Conservation (phyloP, 2,797 vertebrate genomes). For the Lepus oiostolus region DNA sequence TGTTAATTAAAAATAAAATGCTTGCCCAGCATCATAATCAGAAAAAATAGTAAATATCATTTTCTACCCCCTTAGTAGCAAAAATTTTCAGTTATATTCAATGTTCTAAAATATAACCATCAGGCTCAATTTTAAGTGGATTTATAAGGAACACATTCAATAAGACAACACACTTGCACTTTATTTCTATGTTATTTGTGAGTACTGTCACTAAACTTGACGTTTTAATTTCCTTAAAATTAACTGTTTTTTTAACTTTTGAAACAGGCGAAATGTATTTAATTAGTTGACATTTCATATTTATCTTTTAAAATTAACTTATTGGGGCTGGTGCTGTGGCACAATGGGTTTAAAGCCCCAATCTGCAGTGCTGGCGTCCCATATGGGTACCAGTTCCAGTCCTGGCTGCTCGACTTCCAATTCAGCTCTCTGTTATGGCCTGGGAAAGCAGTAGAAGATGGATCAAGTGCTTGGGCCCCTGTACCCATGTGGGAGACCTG, state of each 20-base stretch:
- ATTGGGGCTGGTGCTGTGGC: no score
- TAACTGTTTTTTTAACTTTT: neutral
- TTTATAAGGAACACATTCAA: neutral
- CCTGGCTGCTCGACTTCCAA: no score
- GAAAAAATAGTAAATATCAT: neutral
- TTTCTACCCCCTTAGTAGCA: neutral
- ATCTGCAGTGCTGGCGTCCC: no score
- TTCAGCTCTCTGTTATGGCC: no score
- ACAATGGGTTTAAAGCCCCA: no score
- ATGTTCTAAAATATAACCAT: constrained; percentile 24
- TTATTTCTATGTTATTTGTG: neutral
- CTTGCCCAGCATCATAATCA: no score
- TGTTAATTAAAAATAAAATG: no score
- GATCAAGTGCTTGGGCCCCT: no score
- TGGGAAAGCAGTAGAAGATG: no score
- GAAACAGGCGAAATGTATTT: neutral
- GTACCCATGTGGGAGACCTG: no score
- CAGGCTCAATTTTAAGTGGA: neutral
- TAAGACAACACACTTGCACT: neutral
- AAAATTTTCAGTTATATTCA: neutral
- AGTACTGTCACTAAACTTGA: neutral
- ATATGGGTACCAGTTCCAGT: no score
- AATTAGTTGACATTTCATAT: neutral
- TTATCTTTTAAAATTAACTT: neutral
- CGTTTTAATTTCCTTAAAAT: neutral